Evolutionary conservation across 2,797 vertebrate genomes (phyloP).

Genomic region (Vespertilio murinus): DNA sequence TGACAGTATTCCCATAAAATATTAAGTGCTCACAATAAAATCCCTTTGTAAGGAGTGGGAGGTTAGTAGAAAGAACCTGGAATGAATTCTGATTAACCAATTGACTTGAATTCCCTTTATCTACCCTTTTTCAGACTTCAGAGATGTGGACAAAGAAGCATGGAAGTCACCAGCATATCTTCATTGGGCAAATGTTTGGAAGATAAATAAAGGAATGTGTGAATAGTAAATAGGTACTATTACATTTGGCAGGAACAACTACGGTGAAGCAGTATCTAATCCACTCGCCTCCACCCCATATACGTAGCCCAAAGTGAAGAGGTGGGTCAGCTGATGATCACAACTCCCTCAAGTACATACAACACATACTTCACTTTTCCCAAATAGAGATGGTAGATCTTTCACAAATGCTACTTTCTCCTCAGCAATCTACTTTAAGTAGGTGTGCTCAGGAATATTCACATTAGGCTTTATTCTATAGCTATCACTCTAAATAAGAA

Average conservation of each 20-base stretch:
- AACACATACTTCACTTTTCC: neutral
- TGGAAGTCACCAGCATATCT: neutral
- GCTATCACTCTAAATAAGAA: neutral
- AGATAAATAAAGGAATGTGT: neutral
- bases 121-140: neutral
- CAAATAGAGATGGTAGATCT: neutral
- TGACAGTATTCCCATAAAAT: slow-evolving; percentile 78
- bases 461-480: neutral
- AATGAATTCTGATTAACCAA: slow-evolving; percentile 66
- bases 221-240: neutral
- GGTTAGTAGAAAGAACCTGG: slow-evolving; percentile 47
- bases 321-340: neutral
- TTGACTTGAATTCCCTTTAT: slow-evolving; percentile 40
- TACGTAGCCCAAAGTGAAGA: neutral
- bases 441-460: neutral
- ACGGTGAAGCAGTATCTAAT: neutral
- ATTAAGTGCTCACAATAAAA: slow-evolving; percentile 79
- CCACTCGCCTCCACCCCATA: neutral
- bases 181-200: slow-evolving; percentile 47
- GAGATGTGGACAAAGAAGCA: neutral
- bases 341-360: too few species aligned
- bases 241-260: neutral
- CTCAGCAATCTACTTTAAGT: neutral
- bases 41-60: slow-evolving; percentile 50
- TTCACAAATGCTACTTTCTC: neutral